These are phyloP conservation scores for Labrus mixtus DNA, from an alignment of 2,113 vertebrate species.

Conservation along the genomic window DNA sequence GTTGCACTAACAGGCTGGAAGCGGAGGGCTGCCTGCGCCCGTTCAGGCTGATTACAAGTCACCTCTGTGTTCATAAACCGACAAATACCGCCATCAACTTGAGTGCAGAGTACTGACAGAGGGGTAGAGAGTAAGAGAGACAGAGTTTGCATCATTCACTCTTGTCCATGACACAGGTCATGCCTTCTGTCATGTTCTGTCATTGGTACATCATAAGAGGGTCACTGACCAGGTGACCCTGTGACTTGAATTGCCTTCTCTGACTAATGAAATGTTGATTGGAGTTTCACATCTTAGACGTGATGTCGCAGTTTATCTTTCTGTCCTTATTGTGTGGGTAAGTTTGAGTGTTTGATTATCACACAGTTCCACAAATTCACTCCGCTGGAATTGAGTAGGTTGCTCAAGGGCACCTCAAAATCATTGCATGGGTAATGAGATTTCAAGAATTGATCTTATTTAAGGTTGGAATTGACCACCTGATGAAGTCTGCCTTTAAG, in stretches of 20 bases:
- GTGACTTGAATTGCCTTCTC: constrained; percentile 44
- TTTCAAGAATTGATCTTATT: too few relatives aligned
- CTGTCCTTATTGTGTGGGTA: constrained; percentile 3
- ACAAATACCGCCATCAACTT: constrained; percentile 77
- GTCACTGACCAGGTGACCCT: constrained; percentile 63
- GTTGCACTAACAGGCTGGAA: constrained; percentile 67
- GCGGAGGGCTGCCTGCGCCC: constrained; percentile 66
- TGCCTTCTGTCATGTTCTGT: constrained; percentile 78
- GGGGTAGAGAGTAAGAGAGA: constrained; percentile 43
- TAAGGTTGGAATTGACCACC: too few relatives aligned
- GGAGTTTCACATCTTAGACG: constrained; percentile 30
- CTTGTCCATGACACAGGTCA: constrained; percentile 71
- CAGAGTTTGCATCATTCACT: constrained; percentile 71
- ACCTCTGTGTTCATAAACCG: constrained; percentile 81
- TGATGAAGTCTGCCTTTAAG: too few relatives aligned
- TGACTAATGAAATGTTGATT: constrained; percentile 50
- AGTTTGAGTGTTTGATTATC: constrained; percentile 26
- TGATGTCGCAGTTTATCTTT: constrained; percentile 1
- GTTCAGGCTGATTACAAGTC: constrained; percentile 82
- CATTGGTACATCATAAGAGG: constrained; percentile 73
- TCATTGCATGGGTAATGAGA: too few relatives aligned
- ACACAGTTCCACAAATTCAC: not conserved
- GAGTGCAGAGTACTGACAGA: constrained; percentile 40
- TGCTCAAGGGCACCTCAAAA: too few relatives aligned
- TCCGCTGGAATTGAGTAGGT: too few relatives aligned